Conservation (phyloP, 2,797 vertebrate genomes). For the Thamnophis elegans region DNA sequence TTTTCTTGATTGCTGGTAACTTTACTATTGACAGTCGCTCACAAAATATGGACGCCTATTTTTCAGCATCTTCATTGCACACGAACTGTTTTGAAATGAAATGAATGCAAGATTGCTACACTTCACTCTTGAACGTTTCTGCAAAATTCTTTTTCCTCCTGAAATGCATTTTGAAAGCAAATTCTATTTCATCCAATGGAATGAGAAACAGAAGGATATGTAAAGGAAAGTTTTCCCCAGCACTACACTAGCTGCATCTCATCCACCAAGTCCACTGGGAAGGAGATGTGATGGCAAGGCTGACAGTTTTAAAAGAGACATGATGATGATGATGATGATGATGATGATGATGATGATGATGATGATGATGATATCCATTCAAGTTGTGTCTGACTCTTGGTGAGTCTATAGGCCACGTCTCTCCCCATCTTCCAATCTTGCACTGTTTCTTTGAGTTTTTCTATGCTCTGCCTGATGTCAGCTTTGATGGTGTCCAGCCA, state of each 20-base stretch:
- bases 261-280: neutral
- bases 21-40: neutral
- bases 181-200: neutral
- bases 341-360: too few species aligned
- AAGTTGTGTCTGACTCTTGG: neutral
- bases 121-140: neutral
- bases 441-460: neutral
- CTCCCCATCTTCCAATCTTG: neutral
- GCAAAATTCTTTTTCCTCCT: neutral
- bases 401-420: too few species aligned
- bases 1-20: neutral
- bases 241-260: neutral
- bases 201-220: neutral
- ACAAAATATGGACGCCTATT: neutral
- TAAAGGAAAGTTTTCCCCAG: neutral
- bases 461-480: neutral
- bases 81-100: neutral
- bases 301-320: neutral
- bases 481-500: neutral
- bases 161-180: neutral
- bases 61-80: neutral
- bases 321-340: too few species aligned
- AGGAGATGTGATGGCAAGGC: neutral
- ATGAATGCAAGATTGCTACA: neutral
- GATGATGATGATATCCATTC: neutral